Evolutionary conservation across 1,140 invertebrate genomes (phyloP).

Genomic region (Aphelinus certus): DNA sequence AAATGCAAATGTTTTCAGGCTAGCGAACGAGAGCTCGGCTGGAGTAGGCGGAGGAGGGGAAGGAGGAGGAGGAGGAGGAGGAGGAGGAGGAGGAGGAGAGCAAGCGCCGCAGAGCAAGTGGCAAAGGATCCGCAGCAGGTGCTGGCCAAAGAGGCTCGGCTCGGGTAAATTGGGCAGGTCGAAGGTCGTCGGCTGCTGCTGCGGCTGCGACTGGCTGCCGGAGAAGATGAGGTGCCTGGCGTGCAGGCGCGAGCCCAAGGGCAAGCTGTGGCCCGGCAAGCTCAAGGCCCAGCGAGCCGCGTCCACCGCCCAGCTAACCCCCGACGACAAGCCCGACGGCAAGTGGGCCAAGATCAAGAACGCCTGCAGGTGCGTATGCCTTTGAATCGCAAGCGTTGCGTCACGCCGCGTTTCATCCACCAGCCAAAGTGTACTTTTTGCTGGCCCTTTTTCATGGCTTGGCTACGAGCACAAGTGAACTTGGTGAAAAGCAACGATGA

Average conservation of each 20-base stretch:
- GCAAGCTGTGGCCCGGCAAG: slow-evolving; percentile 53
- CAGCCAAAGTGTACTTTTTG: no score
- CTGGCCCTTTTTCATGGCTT: no score
- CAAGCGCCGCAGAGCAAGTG: slow-evolving; percentile 1
- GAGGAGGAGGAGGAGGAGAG: not conserved
- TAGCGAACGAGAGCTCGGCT: no score
- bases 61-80: not conserved
- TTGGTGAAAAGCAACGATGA: no score
- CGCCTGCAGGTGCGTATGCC: slow-evolving; percentile 45
- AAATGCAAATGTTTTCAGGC: no score
- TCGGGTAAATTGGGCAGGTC: not conserved
- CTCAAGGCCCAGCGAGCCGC: slow-evolving; percentile 35
- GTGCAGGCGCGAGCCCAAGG: slow-evolving; percentile 56
- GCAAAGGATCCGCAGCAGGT: not conserved
- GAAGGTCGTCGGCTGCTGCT: not conserved
- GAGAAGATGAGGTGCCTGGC: slow-evolving; percentile 58
- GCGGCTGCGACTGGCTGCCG: slow-evolving; percentile 45
- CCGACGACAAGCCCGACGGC: slow-evolving; percentile 7
- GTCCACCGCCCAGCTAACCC: slow-evolving; percentile 31
- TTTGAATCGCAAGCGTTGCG: no score
- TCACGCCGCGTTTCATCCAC: no score
- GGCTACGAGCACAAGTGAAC: no score
- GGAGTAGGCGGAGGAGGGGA: not conserved
- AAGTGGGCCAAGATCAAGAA: slow-evolving; percentile 56
- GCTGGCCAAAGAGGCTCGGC: not conserved